These are phyloP conservation scores for Bufo bufo DNA, from an alignment of 2,113 vertebrate genomes.

Conservation along the genomic window DNA sequence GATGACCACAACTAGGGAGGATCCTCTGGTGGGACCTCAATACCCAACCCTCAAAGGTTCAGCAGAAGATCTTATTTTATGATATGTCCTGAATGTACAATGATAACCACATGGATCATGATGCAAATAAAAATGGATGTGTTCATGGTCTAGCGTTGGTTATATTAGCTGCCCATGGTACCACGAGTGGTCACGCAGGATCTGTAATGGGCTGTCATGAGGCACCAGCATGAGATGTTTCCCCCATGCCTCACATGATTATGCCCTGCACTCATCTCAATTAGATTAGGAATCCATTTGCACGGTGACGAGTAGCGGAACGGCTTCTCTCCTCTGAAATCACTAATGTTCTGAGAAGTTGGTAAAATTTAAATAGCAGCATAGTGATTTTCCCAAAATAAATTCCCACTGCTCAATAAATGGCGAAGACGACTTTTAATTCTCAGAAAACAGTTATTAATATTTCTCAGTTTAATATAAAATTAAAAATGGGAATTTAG, in stretches of 20 bases:
- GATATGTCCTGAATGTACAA: no score
- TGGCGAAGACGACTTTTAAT: not conserved
- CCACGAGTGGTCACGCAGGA: no score
- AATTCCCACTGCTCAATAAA: not conserved
- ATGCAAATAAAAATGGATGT: no score
- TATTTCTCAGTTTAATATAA: not conserved
- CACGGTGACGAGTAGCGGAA: not conserved
- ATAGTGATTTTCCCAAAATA: not conserved
- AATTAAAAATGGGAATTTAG: not conserved
- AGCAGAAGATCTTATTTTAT: no score
- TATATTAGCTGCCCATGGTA: no score
- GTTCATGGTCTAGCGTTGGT: no score
- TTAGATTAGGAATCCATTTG: not conserved
- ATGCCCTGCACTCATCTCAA: not conserved
- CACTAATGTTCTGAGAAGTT: not conserved
- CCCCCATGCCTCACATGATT: slow-evolving; percentile 13
- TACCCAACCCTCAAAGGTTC: no score
- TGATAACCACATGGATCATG: no score
- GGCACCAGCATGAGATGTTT: not conserved
- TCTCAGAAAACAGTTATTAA: not conserved
- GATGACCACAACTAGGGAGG: no score
- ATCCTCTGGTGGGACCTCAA: no score
- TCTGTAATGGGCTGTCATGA: not conserved
- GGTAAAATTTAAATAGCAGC: not conserved
- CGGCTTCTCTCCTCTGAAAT: not conserved